Percentiles rank a stretch among this genome's conserved stretches.
phyloP scores from a whole-genome alignment of 2,888 invertebrate species.

The Ichneumoninae sp. region DNA sequence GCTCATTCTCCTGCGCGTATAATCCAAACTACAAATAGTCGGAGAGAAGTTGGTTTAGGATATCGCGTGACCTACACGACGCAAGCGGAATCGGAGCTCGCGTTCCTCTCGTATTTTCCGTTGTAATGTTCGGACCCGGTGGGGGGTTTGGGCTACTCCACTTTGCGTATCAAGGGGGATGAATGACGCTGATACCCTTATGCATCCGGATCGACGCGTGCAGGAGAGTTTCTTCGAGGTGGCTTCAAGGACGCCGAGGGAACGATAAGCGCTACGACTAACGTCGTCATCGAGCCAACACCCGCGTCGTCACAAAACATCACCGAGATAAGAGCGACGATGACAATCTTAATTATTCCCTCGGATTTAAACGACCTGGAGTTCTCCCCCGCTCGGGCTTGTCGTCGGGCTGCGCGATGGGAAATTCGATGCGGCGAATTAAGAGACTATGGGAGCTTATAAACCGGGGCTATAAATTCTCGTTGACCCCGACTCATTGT shows the following conservation, averaged over 20 bases:
- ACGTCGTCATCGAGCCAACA: constrained; percentile 46
- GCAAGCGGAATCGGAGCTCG: constrained; percentile 63
- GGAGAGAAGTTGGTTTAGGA: constrained; percentile 41
- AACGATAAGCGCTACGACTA: constrained; percentile 43
- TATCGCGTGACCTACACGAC: constrained; percentile 68
- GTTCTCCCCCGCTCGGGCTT: background rate
- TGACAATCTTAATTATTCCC: constrained; percentile 70
- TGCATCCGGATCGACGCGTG: constrained; percentile 59
- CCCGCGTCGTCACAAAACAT: constrained; percentile 19
- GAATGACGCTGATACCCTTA: constrained; percentile 49
- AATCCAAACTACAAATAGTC: constrained; percentile 27
- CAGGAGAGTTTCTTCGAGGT: constrained; percentile 32
- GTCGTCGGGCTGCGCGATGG: constrained; percentile 39
- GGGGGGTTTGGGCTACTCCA: constrained; percentile 10
- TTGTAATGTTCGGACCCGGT: constrained; percentile 44
- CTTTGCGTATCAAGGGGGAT: constrained; percentile 32
- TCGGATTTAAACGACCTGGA: constrained; percentile 38
- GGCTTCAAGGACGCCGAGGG: constrained; percentile 48
- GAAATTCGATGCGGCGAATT: constrained; percentile 45
- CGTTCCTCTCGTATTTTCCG: constrained; percentile 68
- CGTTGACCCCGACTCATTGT: constrained; percentile 7
- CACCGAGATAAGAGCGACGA: constrained; percentile 65
- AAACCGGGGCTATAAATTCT: constrained; percentile 9
- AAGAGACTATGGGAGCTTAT: background rate
- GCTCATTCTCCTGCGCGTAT: constrained; percentile 21